These are phyloP conservation scores for Eupsilia transversa DNA, from an alignment of 2,888 invertebrate species.

Conservation along the genomic window DNA sequence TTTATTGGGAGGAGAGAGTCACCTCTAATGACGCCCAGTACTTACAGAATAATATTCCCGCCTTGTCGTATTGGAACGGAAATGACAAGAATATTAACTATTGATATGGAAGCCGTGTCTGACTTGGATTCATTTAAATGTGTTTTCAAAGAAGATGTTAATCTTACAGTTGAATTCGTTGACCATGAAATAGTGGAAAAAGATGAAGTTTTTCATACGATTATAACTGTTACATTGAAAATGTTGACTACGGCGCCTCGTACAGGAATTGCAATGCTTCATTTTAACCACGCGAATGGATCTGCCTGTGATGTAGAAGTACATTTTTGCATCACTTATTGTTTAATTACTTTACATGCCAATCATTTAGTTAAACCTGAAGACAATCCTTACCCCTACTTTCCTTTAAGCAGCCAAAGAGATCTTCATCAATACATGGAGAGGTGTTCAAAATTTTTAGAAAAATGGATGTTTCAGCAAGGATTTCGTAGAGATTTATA, in stretches of 20 bases:
- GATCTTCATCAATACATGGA: conserved; percentile 81
- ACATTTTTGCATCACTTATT: conserved; percentile 81
- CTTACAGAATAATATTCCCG: conserved; percentile 82
- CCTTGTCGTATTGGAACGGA: conserved; percentile 77
- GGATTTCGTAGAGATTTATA: conserved; percentile 87
- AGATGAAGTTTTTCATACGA: conserved; percentile 69
- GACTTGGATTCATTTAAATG: conserved; percentile 76
- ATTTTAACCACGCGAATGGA: conserved; percentile 78
- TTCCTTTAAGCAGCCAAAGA: conserved; percentile 76
- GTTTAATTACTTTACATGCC: conserved; percentile 83
- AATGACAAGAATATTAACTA: conserved; percentile 70
- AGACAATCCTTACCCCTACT: conserved; percentile 85
- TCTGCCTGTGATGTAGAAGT: conserved; percentile 84
- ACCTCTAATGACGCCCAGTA: conserved; percentile 78
- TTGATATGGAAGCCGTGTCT: conserved; percentile 76
- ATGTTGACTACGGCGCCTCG: conserved; percentile 71
- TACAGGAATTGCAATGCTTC: conserved; percentile 72
- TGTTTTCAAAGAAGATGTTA: conserved; percentile 75
- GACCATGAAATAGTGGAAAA: conserved; percentile 64
- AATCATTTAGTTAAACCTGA: conserved; percentile 69
- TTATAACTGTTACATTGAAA: conserved; percentile 76
- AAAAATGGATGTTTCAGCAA: conserved; percentile 88
- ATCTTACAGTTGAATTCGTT: conserved; percentile 74
- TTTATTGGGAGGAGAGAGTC: conserved; percentile 81
- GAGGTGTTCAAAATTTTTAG: conserved; percentile 79